A percentile compares a stretch with the other conserved stretches of the same genome.
These are phyloP conservation scores for Bombus ignitus DNA, from an alignment of 1,140 invertebrate genomes.

Conservation along the genomic window DNA sequence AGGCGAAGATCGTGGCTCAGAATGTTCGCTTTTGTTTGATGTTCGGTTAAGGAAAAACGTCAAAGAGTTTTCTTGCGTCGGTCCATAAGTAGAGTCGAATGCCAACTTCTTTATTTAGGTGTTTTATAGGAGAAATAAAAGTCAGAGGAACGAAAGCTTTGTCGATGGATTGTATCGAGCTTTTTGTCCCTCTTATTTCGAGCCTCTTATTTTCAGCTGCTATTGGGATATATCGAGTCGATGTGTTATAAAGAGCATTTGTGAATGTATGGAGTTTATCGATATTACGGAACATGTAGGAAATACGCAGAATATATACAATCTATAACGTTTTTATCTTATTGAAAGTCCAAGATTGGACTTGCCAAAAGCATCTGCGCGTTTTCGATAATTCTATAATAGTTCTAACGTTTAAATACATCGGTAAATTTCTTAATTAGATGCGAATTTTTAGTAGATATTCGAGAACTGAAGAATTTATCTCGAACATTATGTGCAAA, in stretches of 20 bases:
- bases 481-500: no score
- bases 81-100: not conserved
- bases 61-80: no score
- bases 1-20: not conserved
- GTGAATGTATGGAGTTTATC: not conserved
- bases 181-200: no score
- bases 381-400: not conserved
- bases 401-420: no score
- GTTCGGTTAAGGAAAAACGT: slow-evolving; percentile 1
- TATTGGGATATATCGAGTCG: no score
- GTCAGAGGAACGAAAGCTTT: not conserved
- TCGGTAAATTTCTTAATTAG: not conserved
- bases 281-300: not conserved
- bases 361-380: no score
- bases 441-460: not conserved
- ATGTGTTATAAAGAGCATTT: no score
- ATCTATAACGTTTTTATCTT: no score
- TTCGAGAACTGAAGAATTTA: no score
- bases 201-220: no score
- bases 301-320: no score
- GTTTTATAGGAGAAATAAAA: not conserved
- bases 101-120: not conserved
- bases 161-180: not conserved
- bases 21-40: not conserved
- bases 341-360: no score